Evolutionary conservation across 2,113 vertebrate genomes (phyloP).

Genomic region (Microtus ochrogaster): DNA sequence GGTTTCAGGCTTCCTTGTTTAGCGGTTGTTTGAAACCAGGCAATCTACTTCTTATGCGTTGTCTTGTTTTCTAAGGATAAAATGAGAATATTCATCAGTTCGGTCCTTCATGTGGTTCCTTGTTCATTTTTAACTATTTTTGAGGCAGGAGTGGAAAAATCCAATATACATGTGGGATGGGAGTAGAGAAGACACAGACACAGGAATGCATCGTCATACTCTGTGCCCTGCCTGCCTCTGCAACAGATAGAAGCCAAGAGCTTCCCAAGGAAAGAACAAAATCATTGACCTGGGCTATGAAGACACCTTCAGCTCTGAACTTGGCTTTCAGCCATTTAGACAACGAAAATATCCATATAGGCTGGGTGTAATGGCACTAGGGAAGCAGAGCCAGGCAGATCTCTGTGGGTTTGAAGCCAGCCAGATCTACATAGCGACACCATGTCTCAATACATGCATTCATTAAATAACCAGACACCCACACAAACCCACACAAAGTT

Average conservation of each 20-base stretch:
- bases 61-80: slow-evolving; percentile 50
- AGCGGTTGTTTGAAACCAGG: slow-evolving; percentile 12
- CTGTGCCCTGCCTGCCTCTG: neutral
- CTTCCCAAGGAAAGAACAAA: neutral
- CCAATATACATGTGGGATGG: neutral
- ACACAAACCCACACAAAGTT: neutral
- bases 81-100: slow-evolving; percentile 29
- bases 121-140: slow-evolving; percentile 51
- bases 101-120: slow-evolving; percentile 17
- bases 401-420: neutral
- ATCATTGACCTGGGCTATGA: neutral
- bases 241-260: neutral
- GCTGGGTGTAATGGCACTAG: neutral
- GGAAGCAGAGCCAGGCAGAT: neutral
- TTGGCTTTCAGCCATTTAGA: neutral
- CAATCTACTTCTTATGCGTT: neutral
- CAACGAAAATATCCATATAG: neutral
- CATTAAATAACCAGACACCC: neutral
- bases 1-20: slow-evolving; percentile 15
- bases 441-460: neutral
- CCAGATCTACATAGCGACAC: neutral
- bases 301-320: neutral
- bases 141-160: neutral
- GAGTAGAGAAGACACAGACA: neutral
- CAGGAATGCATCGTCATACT: neutral